Percentiles rank a stretch among this genome's conserved stretches.
Evolutionary conservation across 2,888 invertebrate genomes (phyloP).

Genomic region (Deilephila porcellus): DNA sequence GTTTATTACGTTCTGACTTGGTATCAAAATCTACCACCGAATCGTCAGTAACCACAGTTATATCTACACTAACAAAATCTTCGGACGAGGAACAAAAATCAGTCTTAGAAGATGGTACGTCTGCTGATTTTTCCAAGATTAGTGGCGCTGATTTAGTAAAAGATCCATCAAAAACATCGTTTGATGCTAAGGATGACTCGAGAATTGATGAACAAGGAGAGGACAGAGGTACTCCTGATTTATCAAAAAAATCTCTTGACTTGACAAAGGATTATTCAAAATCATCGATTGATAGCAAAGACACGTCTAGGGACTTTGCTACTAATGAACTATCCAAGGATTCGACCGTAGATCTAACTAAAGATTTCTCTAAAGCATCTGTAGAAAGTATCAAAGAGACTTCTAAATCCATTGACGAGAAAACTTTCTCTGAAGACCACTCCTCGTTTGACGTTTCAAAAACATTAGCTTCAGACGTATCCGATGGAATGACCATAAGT

Average conservation of each 20-base stretch:
- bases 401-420: slow-evolving; percentile 78
- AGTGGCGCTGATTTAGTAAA: slow-evolving; percentile 77
- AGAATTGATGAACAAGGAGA: slow-evolving; percentile 69
- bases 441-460: slow-evolving; percentile 80
- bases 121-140: slow-evolving; percentile 78
- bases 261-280: slow-evolving; percentile 80
- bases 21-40: slow-evolving; percentile 80
- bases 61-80: slow-evolving; percentile 77
- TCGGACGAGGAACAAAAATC: slow-evolving; percentile 80
- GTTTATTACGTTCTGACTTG: slow-evolving; percentile 64
- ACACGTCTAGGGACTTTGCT: slow-evolving; percentile 80
- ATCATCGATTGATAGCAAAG: slow-evolving; percentile 81
- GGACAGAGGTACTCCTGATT: slow-evolving; percentile 74
- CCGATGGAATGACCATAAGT: slow-evolving; percentile 72
- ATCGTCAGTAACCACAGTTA: slow-evolving; percentile 78
- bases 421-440: slow-evolving; percentile 80
- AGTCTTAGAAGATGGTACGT: slow-evolving; percentile 76
- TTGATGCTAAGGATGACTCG: slow-evolving; percentile 73
- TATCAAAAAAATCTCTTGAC: slow-evolving; percentile 80
- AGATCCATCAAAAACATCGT: slow-evolving; percentile 76
- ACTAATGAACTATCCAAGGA: slow-evolving; percentile 81
- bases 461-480: slow-evolving; percentile 78
- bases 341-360: slow-evolving; percentile 77
- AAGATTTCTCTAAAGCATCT: slow-evolving; percentile 78
- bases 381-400: slow-evolving; percentile 78